Evolutionary conservation across 2,888 invertebrate species (phyloP), one percentile per base, ranked within the genome.

Genomic region (Coenonympha glycerion): DNA sequence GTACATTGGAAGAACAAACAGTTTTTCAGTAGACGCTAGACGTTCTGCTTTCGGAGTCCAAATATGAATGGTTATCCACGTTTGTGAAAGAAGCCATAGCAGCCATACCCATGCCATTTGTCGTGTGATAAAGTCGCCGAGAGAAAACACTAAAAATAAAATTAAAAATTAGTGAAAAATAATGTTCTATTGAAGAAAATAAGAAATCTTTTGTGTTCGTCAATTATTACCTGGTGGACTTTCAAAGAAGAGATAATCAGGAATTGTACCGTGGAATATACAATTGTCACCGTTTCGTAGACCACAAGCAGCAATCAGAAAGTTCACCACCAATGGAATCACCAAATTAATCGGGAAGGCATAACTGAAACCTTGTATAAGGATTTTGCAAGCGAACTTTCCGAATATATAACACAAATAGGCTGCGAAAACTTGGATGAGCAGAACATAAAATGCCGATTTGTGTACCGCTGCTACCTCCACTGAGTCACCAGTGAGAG

Each of bases 21-120:
- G 83, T 82, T 97, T 97, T 76, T 99, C 99, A 0, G 98, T 98
- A 30, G 97, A 93, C 0, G 98, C 98, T 68, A 99, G 89, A 88
- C 99, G 92, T 82, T 99, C 98, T 67, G 97, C 96, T 85, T 97
- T 97, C 3, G 99, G 99, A 2, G 95, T 96, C 98, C 98, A 99
- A 58, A 99, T 96, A 69, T 99, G 98, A 52, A 98, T 88, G 0
- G 97, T 95, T 47, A 98, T 95, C 97, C 99, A 98, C 0, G 97
- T 95, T 80, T 99, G 98, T 1, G 97, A 97, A 2, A 98, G 76
- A 47, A 98, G 80, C 96, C 98, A 97, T 8, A 97, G 73, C 47
- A 97, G 78, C 97, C 97, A 97, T 6, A 96, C 91, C 96, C 97
- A 96, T 0, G 94, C 95, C 89, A 96, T 95, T 89, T 95, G 94